phyloP scores from a whole-genome alignment of 2,888 invertebrate genomes.

The Calliopum simillimum region DNA sequence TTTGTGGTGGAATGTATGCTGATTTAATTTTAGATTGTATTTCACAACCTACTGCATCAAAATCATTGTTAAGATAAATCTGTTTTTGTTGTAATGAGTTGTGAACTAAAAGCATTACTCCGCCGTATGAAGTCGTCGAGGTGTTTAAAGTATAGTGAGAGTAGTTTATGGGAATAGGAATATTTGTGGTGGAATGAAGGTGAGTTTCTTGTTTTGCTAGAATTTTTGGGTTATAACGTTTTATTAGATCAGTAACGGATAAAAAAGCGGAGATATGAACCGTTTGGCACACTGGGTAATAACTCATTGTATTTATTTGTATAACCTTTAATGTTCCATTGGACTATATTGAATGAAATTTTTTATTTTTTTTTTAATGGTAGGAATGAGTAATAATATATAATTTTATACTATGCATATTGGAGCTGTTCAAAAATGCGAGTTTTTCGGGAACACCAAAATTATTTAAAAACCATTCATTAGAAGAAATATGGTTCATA shows the following conservation, averaged over 20 bases:
- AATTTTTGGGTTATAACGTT: conserved; percentile 2
- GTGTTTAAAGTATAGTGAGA: not conserved
- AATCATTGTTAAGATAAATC: no score
- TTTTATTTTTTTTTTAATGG: no score
- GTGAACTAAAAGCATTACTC: conserved; percentile 9
- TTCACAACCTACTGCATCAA: not conserved
- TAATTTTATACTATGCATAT: no score
- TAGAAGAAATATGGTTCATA: no score
- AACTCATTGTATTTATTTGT: conserved; percentile 16
- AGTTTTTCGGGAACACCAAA: no score
- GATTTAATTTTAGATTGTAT: conserved; percentile 12
- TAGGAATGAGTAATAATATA: no score
- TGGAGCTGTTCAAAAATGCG: no score
- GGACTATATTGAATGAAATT: conserved; percentile 8
- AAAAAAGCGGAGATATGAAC: no score
- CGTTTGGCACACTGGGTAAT: no score
- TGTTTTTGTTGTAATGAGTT: conserved; percentile 7
- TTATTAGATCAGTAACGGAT: no score
- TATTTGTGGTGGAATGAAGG: not conserved
- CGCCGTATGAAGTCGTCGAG: not conserved
- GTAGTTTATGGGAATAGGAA: conserved; percentile 10
- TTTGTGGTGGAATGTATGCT: conserved; percentile 5
- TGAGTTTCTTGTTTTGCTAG: conserved; percentile 5
- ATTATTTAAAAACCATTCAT: no score
- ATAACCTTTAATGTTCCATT: conserved; percentile 17